Percentiles rank a stretch among this genome's conserved stretches.
Conservation (phyloP, 2,797 vertebrate genomes). For the Leptoclinus maculatus region DNA sequence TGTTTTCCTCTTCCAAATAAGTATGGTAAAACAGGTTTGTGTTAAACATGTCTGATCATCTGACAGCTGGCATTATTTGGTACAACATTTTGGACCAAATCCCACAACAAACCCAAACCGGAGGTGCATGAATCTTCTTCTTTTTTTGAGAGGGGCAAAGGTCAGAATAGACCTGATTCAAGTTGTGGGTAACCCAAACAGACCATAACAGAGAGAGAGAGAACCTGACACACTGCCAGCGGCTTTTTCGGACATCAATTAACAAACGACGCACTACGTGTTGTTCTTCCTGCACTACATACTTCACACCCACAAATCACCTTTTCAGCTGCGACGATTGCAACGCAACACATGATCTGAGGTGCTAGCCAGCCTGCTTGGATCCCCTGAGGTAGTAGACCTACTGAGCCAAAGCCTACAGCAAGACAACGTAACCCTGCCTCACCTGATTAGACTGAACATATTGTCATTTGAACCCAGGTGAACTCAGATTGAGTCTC, state of each 20-base stretch:
- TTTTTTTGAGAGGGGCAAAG: not conserved
- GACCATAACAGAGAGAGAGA: not conserved
- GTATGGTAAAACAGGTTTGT: not conserved
- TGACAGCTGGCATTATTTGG: not conserved
- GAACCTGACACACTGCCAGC: not conserved
- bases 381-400: not conserved
- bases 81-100: not conserved
- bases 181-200: constrained; percentile 15
- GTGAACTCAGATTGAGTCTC: not conserved
- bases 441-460: not conserved
- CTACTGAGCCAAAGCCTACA: not conserved
- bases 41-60: not conserved
- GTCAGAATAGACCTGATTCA: constrained; percentile 1
- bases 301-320: not conserved
- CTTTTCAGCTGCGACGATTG: not conserved
- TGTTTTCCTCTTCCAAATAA: not conserved
- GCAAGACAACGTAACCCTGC: not conserved
- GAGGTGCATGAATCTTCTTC: not conserved
- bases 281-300: not conserved
- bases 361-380: not conserved
- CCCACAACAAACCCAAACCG: not conserved
- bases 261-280: not conserved
- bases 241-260: not conserved
- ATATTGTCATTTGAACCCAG: not conserved
- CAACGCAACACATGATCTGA: not conserved